Conservation (phyloP, 2,797 vertebrate genomes). For the Lutjanus campechanus region DNA sequence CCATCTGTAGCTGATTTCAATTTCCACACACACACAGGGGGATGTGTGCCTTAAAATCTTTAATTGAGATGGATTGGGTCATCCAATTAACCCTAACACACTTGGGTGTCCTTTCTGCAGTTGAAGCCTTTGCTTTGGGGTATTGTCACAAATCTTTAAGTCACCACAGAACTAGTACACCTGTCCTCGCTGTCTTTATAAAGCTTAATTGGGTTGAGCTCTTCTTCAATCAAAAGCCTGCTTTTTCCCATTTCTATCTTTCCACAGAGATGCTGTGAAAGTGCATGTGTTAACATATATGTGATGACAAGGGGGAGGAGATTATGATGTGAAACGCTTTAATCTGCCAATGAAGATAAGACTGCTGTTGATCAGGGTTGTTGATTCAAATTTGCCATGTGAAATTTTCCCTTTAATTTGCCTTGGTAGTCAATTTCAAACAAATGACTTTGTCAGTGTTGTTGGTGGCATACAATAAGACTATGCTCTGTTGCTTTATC, state of each 20-base stretch:
- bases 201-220: conserved; percentile 81
- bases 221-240: conserved; percentile 56
- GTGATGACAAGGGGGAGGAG: conserved; percentile 2
- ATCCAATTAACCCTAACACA: conserved; percentile 87
- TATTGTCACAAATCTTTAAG: conserved; percentile 82
- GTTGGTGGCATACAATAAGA: conserved; percentile 4
- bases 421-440: conserved; percentile 32
- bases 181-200: conserved; percentile 79
- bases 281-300: conserved; percentile 28
- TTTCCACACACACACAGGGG: conserved; percentile 75
- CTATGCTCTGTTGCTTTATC: conserved; percentile 14
- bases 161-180: conserved; percentile 73
- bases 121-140: conserved; percentile 81
- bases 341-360: conserved; percentile 15
- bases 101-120: conserved; percentile 82
- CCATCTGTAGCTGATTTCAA: conserved; percentile 85
- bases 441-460: conserved; percentile 12
- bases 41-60: conserved; percentile 84
- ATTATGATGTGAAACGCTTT: conserved; percentile 19
- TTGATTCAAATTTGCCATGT: conserved; percentile 35
- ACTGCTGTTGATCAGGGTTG: conserved; percentile 1
- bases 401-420: conserved; percentile 25
- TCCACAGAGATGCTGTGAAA: conserved; percentile 11
- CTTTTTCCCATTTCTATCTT: not conserved
- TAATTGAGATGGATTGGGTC: conserved; percentile 88